Evolutionary conservation across 2,888 invertebrate genomes (phyloP).

Genomic region (Xestoiulus laeticollis): DNA sequence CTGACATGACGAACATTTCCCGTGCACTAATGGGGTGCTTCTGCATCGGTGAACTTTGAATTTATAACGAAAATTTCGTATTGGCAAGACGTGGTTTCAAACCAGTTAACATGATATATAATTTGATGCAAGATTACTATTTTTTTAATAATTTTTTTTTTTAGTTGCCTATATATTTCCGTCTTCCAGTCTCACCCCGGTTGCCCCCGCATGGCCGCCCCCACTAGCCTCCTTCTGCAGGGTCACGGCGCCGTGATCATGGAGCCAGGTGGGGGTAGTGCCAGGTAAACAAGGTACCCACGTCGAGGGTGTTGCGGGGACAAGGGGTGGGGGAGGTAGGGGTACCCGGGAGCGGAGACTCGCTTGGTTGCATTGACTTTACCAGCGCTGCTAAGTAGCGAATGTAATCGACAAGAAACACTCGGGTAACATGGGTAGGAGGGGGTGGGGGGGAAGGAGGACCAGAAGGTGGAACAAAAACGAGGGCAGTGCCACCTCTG

Average conservation of each 20-base stretch:
- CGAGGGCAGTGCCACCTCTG: conserved; percentile 47
- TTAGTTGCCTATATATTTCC: neutral
- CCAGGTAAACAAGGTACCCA: neutral
- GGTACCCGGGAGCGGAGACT: conserved; percentile 20
- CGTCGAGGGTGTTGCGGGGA: conserved; percentile 19
- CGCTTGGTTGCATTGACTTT: conserved; percentile 50
- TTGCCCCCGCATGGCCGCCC: conserved; percentile 3
- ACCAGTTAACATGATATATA: neutral
- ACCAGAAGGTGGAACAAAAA: conserved; percentile 44
- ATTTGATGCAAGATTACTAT: neutral
- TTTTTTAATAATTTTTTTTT: neutral
- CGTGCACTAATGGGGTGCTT: conserved; percentile 40
- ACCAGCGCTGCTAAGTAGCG: conserved; percentile 23
- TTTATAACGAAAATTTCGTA: neutral
- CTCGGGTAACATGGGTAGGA: conserved; percentile 48
- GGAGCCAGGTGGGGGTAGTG: neutral
- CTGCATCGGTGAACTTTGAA: conserved; percentile 20
- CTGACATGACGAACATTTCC: conserved; percentile 41
- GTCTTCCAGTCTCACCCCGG: neutral
- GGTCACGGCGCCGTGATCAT: neutral
- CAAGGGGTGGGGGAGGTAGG: conserved; percentile 51
- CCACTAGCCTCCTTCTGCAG: neutral
- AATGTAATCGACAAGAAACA: conserved; percentile 48
- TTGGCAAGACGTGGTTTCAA: neutral
- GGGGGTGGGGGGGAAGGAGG: conserved; percentile 52